These are phyloP conservation scores for Eupeodes corollae DNA, from an alignment of 1,140 invertebrate species.

Conservation along the genomic window DNA sequence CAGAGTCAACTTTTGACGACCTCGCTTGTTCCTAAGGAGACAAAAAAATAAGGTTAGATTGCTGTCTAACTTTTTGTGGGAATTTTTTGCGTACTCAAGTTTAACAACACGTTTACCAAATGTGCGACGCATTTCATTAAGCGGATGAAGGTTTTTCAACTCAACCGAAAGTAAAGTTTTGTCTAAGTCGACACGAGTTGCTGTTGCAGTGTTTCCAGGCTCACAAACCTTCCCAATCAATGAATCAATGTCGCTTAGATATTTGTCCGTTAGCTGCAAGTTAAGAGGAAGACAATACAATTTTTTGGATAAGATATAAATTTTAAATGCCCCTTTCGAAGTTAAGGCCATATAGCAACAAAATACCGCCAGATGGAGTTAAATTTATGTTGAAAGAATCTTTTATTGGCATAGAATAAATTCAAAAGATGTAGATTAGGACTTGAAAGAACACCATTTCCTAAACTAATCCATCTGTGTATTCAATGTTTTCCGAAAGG, in stretches of 20 bases:
- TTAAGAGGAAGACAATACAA: not conserved
- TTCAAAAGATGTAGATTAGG: too few species aligned
- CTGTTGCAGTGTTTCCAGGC: slow-evolving; percentile 3
- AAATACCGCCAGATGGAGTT: too few species aligned
- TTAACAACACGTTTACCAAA: slow-evolving; percentile 70
- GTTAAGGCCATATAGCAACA: too few species aligned
- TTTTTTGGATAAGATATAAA: not conserved
- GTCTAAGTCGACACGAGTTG: slow-evolving; percentile 16
- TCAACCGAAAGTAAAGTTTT: slow-evolving; percentile 51
- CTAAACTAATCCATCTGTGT: too few species aligned
- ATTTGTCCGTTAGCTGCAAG: slow-evolving; percentile 21
- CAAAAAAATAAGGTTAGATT: not conserved
- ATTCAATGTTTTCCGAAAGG: too few species aligned
- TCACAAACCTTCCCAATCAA: slow-evolving; percentile 22
- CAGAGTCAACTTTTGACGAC: slow-evolving; percentile 40
- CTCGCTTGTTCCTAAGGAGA: slow-evolving; percentile 46
- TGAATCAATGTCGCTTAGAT: slow-evolving; percentile 25
- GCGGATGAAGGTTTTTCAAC: slow-evolving; percentile 65
- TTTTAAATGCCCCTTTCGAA: too few species aligned
- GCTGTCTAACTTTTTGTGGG: slow-evolving; percentile 8
- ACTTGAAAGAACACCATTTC: too few species aligned
- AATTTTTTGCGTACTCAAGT: slow-evolving; percentile 27
- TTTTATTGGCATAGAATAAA: too few species aligned
- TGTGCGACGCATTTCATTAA: slow-evolving; percentile 72
- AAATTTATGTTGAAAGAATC: too few species aligned